Conservation (phyloP, 2,797 vertebrate genomes). For the Clarias platycephalus region DNA sequence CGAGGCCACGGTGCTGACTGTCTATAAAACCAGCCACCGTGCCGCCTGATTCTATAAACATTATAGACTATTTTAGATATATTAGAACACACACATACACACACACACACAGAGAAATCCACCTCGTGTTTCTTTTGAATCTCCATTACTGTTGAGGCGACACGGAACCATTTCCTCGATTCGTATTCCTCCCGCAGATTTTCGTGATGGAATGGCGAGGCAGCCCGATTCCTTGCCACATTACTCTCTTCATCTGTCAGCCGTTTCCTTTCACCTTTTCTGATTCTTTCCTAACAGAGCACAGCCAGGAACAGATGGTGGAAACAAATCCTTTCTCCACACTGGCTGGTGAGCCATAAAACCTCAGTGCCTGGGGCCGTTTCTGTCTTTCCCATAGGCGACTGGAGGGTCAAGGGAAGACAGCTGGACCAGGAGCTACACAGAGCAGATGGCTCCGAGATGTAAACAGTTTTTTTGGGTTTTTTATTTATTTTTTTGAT, state of each 20-base stretch:
- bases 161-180: constrained; percentile 61
- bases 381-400: constrained; percentile 52
- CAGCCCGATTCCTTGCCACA: background rate
- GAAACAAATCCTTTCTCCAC: constrained; percentile 48
- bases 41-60: too few relatives aligned
- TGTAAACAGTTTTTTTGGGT: constrained; percentile 44
- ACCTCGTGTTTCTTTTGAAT: constrained; percentile 31
- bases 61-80: too few relatives aligned
- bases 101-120: too few relatives aligned
- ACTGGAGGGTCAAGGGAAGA: constrained; percentile 53
- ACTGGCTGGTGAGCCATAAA: constrained; percentile 46
- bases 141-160: constrained; percentile 44
- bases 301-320: constrained; percentile 57
- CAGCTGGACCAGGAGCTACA: constrained; percentile 50
- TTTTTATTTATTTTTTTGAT: background rate
- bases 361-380: constrained; percentile 16
- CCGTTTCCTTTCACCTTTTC: constrained; percentile 48
- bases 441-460: constrained; percentile 57
- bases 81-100: too few relatives aligned
- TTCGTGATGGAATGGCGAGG: constrained; percentile 18
- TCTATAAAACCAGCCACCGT: too few relatives aligned
- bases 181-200: constrained; percentile 53
- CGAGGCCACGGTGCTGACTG: too few relatives aligned
- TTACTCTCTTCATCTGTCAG: constrained; percentile 37
- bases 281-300: constrained; percentile 28